phyloP scores from a whole-genome alignment of 2,888 invertebrate genomes.

The Celastrina argiolus region DNA sequence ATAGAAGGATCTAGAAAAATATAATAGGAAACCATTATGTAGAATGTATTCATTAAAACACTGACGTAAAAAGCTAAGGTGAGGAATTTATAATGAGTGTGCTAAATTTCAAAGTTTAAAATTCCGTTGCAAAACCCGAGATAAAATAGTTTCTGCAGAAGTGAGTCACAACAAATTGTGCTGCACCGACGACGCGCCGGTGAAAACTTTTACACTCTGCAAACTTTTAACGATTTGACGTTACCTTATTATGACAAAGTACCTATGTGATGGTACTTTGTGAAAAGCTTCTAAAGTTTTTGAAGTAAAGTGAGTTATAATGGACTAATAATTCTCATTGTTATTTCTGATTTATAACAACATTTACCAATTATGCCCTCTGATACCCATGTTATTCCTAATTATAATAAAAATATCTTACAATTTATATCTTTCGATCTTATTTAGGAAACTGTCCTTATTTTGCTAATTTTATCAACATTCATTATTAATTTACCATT shows the following conservation, averaged over 20 bases:
- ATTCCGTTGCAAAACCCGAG: slow-evolving; percentile 7
- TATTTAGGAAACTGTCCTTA: too few relatives aligned
- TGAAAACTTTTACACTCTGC: background rate
- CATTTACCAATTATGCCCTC: too few relatives aligned
- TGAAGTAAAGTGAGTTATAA: too few relatives aligned
- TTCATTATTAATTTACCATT: too few relatives aligned
- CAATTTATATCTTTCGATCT: too few relatives aligned
- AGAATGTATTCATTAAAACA: background rate
- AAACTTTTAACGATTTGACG: background rate
- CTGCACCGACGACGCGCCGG: background rate
- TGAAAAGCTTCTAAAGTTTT: background rate
- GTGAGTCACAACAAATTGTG: background rate
- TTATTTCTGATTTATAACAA: too few relatives aligned
- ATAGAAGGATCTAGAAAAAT: background rate
- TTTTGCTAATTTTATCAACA: too few relatives aligned
- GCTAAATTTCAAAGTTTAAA: background rate
- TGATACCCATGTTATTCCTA: too few relatives aligned
- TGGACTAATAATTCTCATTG: too few relatives aligned
- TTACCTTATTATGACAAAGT: background rate
- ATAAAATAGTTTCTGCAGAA: slow-evolving; percentile 9
- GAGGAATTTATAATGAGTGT: background rate
- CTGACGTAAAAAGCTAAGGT: background rate
- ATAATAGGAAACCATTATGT: background rate
- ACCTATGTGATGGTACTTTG: background rate
- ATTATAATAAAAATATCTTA: too few relatives aligned